Evolutionary conservation across 2,797 vertebrate genomes (phyloP), one percentile per base, ranked within the genome.

Genomic region (Halcyon smyrnensis): DNA sequence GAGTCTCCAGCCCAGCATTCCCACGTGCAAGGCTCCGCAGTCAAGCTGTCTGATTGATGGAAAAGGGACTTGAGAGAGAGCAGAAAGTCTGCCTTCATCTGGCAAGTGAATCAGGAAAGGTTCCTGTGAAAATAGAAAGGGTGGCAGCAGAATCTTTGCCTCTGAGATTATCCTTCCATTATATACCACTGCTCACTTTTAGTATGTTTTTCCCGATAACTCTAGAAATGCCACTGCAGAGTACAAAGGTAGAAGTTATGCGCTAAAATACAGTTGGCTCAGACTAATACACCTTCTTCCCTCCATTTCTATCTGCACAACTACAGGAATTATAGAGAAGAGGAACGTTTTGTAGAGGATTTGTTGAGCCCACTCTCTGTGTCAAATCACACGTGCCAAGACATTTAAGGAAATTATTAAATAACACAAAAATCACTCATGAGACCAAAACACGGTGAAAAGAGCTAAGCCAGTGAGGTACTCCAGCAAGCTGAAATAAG

Each of bases 371-470:
- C 24, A 20, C 39, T 85, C 5, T 0, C 36, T 89, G 7, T 60
- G 45, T 53, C 64, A 80, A 77, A 83, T 78, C 48, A 74, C 37
- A 10, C 57, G 18, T 50, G 60, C 13, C 36, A 50, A 80, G 11
- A 68, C 48, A 87, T 70, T 90, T 67, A 79, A 91, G 57, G 65
- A 65, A 81, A 94, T 68, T 59, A 87, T 34, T 70, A 87, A 80
- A 56, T 53, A 43, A 25, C 9, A 32, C 51, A 62, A 91, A 91
- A 92, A 68, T 18, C 28, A 27, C 34, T 62, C 46, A 37, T 4
- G 62, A 89, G 46, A 83, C 24, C 32, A 78, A 83, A 87, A 51
- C 18, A 34, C 7, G 36, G 23, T 39, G 23, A 76, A 93, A 82
- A 82, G 6, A 56, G 41, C 9, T 53, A 85, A 81, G 27, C 27